A percentile compares a stretch with the other conserved stretches of the same genome.
Evolutionary conservation across 92 coral and sea anemone species (phyloP).

Genomic region (Paragorgia papillata): DNA sequence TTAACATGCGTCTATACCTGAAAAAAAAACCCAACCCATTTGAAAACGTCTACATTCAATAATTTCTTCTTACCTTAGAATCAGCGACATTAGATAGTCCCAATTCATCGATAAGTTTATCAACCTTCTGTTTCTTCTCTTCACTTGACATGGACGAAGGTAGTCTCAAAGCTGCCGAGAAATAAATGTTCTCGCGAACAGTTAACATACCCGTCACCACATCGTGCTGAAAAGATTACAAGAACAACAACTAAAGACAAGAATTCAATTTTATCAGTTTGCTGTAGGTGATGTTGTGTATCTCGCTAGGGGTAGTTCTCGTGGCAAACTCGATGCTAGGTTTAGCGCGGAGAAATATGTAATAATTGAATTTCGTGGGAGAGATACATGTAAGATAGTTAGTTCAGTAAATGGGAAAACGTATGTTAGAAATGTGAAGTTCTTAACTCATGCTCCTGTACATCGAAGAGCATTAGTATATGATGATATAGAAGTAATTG

Average conservation of each 20-base stretch:
- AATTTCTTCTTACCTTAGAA: conserved; percentile 64
- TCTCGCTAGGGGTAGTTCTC: too few relatives aligned
- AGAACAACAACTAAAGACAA: not conserved
- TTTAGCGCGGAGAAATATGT: conserved; percentile 11
- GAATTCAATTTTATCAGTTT: conserved; percentile 38
- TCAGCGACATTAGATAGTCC: conserved; percentile 84
- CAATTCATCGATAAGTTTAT: conserved; percentile 69
- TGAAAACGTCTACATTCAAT: too few relatives aligned
- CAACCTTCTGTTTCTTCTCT: conserved; percentile 64
- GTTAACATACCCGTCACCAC: conserved; percentile 94
- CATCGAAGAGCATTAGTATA: too few relatives aligned
- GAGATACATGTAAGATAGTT: too few relatives aligned
- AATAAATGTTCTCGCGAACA: conserved; percentile 85
- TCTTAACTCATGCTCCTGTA: too few relatives aligned
- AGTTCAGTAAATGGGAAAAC: too few relatives aligned
- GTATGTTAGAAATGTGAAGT: too few relatives aligned
- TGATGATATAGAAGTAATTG: too few relatives aligned
- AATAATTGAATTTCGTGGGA: too few relatives aligned
- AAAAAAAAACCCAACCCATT: too few relatives aligned
- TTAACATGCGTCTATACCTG: too few relatives aligned
- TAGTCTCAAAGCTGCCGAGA: conserved; percentile 88
- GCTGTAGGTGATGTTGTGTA: conserved; percentile 35
- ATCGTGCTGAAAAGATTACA: conserved; percentile 67
- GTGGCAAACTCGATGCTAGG: too few relatives aligned
- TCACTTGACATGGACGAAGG: conserved; percentile 63